Conservation (phyloP, 1,140 invertebrate genomes). For the Nephila pilipes region DNA sequence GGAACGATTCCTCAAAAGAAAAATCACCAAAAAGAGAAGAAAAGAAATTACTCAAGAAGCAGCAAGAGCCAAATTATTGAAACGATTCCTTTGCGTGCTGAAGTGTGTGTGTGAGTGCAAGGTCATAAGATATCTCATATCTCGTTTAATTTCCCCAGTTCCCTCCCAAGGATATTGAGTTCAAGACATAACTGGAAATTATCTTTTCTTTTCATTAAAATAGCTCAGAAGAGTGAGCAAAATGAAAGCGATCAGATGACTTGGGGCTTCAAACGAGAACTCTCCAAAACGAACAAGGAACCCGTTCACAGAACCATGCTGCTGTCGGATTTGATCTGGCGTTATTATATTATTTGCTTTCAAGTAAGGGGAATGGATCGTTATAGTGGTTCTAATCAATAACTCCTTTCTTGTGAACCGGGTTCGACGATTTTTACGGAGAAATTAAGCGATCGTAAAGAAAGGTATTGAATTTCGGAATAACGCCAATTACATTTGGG, state of each 20-base stretch:
- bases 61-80: background rate
- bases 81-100: constrained; percentile 1
- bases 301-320: background rate
- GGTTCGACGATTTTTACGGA: background rate
- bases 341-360: constrained; percentile 43
- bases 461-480: constrained; percentile 48
- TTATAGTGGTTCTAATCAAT: constrained; percentile 37
- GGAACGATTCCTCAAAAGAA: too few species aligned
- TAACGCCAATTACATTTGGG: constrained; percentile 5
- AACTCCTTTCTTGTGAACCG: constrained; percentile 24
- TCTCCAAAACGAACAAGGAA: background rate
- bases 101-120: background rate
- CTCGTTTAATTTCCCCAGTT: background rate
- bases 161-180: background rate
- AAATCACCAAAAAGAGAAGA: background rate
- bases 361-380: background rate
- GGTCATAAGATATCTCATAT: background rate
- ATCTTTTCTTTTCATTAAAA: constrained; percentile 25
- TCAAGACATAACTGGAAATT: constrained; percentile 1
- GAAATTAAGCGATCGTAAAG: constrained; percentile 43
- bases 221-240: constrained; percentile 26
- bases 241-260: constrained; percentile 5
- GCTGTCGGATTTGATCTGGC: background rate
- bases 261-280: background rate
- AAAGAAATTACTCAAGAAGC: background rate